Base-by-base conservation (phyloP, 2,113 vertebrate species). In the Coreoperca whiteheadi region DNA sequence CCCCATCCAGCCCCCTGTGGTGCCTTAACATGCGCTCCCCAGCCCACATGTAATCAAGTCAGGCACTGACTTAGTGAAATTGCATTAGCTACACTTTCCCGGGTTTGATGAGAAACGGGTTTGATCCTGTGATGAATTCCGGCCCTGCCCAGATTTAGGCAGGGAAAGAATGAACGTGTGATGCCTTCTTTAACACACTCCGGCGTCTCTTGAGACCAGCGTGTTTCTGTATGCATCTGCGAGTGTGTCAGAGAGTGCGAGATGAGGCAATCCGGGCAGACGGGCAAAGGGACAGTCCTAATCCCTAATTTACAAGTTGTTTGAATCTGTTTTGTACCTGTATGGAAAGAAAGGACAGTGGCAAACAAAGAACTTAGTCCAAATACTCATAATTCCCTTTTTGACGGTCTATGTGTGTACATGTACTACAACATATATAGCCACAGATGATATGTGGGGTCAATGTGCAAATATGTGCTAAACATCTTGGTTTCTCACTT, bases 31-130 rank as follows among this genome's bases (percentile, higher is more conserved):
- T 86, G 87, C 79, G 56, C 85, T 76, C 83, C 79, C 68, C 82
- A 89, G 87, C 90, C 93, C 92, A 92, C 92, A 94, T 91, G 93
- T 91, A 96, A 96, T 96, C 94, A 95, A 96, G 92, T 93, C 93
- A 91, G 93, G 81, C 94, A 95, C 92, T 95, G 95, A 96, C 94
- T 95, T 95, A 95, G 96, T 95, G 95, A 95, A 96, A 96, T 96
- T 96, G 95, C 94, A 96, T 96, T 96, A 95, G 93, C 91, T 85
- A 95, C 95, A 96, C 94, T 94, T 95, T 94, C 92, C 86, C 94
- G 93, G 77, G 88, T 94, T 95, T 96, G 94, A 96, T 95, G 94
- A 95, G 94, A 94, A 95, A 93, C 61, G 66, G 91, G 92, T 94
- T 94, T 95, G 95, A 95, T 96, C 91, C 94, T 86, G 87, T 84